A percentile compares a stretch with the other conserved stretches of the same genome.
Conservation (phyloP, 2,888 invertebrate genomes). For the Ferdinandea cuprea region DNA sequence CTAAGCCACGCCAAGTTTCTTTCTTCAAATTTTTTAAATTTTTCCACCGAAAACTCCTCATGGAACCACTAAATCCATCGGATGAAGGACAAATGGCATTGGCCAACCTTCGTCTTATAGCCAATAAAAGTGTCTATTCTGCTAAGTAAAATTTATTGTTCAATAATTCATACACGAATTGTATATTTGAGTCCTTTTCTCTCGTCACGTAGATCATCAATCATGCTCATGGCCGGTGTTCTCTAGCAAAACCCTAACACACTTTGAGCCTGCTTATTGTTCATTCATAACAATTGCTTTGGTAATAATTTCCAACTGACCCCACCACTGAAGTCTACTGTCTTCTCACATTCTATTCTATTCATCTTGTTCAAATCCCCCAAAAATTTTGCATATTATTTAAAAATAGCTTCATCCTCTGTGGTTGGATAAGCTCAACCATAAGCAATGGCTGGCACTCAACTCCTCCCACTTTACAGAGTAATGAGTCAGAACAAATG, state of each 20-base stretch:
- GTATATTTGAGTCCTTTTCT: no score
- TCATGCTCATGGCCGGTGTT: not conserved
- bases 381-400: constrained; percentile 21
- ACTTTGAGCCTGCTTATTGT: not conserved
- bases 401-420: constrained; percentile 23
- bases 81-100: no score
- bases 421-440: constrained; percentile 26
- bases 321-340: not conserved
- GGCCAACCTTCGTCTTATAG: no score
- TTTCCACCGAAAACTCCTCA: no score
- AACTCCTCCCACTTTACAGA: not conserved
- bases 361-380: not conserved
- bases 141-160: no score
- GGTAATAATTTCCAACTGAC: not conserved
- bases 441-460: no score
- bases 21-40: no score
- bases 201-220: not conserved
- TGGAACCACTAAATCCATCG: no score
- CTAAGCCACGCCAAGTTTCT: no score
- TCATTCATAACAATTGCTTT: no score
- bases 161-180: no score
- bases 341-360: not conserved
- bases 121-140: no score
- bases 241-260: not conserved
- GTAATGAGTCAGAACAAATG: constrained; percentile 52